Evolutionary conservation across 1,140 invertebrate genomes (phyloP), one percentile per base, ranked within the genome.

Genomic region (Asbolus verrucosus): DNA sequence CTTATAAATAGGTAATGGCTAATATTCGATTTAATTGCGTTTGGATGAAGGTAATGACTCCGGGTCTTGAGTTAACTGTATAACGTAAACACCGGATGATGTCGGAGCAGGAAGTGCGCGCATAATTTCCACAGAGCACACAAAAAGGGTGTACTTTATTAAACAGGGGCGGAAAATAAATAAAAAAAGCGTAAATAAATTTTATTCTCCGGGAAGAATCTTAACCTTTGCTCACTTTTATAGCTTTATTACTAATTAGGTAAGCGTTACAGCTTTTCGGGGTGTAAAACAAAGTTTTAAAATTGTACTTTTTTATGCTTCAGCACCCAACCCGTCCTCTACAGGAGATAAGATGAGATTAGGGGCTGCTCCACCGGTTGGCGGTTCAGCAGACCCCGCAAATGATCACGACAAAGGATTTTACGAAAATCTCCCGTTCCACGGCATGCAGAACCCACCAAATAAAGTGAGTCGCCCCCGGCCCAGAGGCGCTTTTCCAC

Each of bases 381-480:
- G 79, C 67, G 76, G 77, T 75, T 75, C 69, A 73, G 72, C 77
- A 74, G 85, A 85, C 78, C 84, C 83, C 75, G 78, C 77, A 73
- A 79, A 81, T 69, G 83, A 83, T 79, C 80, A 81, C 75, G 84
- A 85, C 75, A 85, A 84, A 81, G 91, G 91, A 71, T 93, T 95
- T 82, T 96, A 96, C 85, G 94, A 96, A 85, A 96, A 96, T 83
- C 87, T 96, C 78, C 93, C 94, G 68, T 96, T 96, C 86, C 94
- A 96, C 82, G 93, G 93, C 76, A 90, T 95, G 77, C 93, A 94
- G 84, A 91, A 92, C 79, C 91, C 93, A 73, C 92, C 92, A 76
- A 94, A 94, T 82, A 95, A 95, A 90, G 94, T 96, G 88, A 84
- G 80, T 72, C 33, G 18, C 59, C 30, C 61, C n/a, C 13, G 1